Conservation (phyloP, 2,888 invertebrate genomes). For the Pyrocoelia pectoralis region DNA sequence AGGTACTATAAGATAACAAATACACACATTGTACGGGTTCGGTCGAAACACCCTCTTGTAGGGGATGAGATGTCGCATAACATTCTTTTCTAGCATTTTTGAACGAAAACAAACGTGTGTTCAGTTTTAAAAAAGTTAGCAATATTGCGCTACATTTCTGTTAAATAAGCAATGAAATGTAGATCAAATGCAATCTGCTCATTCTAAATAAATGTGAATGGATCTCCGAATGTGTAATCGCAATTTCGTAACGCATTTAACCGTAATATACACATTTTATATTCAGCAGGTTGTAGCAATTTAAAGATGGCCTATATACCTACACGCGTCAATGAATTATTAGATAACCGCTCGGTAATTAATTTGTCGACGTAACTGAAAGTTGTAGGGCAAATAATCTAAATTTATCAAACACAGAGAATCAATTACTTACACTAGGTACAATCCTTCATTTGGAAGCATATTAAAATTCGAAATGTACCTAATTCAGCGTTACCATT, state of each 20-base stretch:
- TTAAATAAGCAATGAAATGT: background rate
- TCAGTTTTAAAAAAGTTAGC: background rate
- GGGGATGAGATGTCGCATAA: too few species aligned
- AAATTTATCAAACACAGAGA: background rate
- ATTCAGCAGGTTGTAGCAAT: slow-evolving; percentile 5
- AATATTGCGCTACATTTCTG: too few species aligned
- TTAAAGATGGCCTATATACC: background rate
- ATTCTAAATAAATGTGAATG: slow-evolving; percentile 2
- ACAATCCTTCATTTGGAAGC: too few species aligned
- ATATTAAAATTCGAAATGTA: too few species aligned
- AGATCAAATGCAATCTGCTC: background rate
- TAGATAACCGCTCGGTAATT: slow-evolving; percentile 3
- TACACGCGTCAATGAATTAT: background rate
- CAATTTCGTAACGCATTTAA: slow-evolving; percentile 6
- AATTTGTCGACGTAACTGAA: background rate
- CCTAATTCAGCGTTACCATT: too few species aligned
- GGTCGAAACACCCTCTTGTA: too few species aligned
- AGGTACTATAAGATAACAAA: too few species aligned
- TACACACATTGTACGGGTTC: too few species aligned
- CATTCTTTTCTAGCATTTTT: too few species aligned
- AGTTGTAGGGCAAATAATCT: background rate
- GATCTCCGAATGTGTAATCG: slow-evolving; percentile 3
- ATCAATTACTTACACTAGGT: too few species aligned
- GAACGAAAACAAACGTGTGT: too few species aligned
- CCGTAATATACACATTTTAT: slow-evolving; percentile 5